phyloP scores from a whole-genome alignment of 2,113 vertebrate species.

The Odocoileus virginianus region DNA sequence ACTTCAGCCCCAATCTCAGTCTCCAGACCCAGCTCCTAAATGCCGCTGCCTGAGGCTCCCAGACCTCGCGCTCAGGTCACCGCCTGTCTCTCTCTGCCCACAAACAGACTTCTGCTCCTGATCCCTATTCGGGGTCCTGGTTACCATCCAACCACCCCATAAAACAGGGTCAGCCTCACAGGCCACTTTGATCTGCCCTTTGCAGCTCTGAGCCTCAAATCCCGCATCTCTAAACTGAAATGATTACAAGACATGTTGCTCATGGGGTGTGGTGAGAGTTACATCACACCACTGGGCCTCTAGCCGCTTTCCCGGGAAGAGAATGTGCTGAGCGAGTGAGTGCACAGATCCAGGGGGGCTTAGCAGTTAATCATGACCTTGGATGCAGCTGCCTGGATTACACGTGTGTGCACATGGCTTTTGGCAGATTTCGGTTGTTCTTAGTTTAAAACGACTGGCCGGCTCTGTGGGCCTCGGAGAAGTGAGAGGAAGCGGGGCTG shows the following conservation, averaged over 20 bases:
- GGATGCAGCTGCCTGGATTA: neutral
- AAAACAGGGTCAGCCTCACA: neutral
- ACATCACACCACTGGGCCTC: neutral
- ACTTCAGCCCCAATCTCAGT: neutral
- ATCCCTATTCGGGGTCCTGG: neutral
- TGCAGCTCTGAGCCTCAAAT: neutral
- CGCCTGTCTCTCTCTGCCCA: too few relatives aligned
- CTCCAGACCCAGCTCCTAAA: neutral
- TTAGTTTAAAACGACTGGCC: neutral
- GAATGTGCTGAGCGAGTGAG: constrained; percentile 54
- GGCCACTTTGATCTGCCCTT: neutral
- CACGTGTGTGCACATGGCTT: neutral
- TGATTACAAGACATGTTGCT: neutral
- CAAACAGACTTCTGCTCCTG: neutral
- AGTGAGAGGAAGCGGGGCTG: neutral
- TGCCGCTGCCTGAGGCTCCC: neutral
- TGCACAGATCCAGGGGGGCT: constrained; percentile 23
- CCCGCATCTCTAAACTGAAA: neutral
- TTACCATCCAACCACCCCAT: neutral
- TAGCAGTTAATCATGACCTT: constrained; percentile 28
- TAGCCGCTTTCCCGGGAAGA: constrained; percentile 10
- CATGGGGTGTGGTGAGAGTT: constrained; percentile 25
- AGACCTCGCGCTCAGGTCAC: neutral
- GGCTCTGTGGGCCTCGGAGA: neutral
- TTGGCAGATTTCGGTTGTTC: neutral